Percentiles rank a stretch among this genome's conserved stretches.
Evolutionary conservation across 2,797 vertebrate genomes (phyloP).

Genomic region (Ataeniobius toweri): DNA sequence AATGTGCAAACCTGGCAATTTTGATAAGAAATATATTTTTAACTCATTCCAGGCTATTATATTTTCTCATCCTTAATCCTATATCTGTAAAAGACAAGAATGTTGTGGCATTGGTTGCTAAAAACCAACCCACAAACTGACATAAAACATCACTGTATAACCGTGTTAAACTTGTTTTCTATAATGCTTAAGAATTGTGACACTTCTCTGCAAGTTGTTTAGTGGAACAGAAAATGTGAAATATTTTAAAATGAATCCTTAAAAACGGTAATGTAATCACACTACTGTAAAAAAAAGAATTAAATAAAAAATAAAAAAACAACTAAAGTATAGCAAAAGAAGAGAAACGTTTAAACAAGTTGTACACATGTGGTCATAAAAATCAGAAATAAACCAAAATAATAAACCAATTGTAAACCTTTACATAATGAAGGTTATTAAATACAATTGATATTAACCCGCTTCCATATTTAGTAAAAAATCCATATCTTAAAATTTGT

Average conservation of each 20-base stretch:
- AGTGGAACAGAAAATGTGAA: not conserved
- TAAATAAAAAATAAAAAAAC: not conserved
- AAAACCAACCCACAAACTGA: not conserved
- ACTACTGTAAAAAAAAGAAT: not conserved
- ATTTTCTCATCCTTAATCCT: not conserved
- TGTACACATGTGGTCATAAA: no score
- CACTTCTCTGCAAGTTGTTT: not conserved
- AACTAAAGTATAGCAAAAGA: not conserved
- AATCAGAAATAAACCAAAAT: not conserved
- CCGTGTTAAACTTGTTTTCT: not conserved
- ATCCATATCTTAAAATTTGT: not conserved
- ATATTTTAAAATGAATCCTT: not conserved
- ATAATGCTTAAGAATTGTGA: not conserved
- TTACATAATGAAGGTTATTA: not conserved
- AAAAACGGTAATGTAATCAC: not conserved
- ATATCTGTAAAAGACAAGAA: not conserved
- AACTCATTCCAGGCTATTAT: not conserved
- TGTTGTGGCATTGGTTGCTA: not conserved
- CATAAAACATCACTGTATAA: not conserved
- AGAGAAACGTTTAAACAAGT: no score
- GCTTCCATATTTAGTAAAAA: not conserved
- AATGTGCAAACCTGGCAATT: not conserved
- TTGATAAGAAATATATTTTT: not conserved
- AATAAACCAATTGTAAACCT: not conserved
- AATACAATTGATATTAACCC: not conserved